Evolutionary conservation across 2,113 vertebrate species (phyloP).

Genomic region (Lamprologus speciosus): DNA sequence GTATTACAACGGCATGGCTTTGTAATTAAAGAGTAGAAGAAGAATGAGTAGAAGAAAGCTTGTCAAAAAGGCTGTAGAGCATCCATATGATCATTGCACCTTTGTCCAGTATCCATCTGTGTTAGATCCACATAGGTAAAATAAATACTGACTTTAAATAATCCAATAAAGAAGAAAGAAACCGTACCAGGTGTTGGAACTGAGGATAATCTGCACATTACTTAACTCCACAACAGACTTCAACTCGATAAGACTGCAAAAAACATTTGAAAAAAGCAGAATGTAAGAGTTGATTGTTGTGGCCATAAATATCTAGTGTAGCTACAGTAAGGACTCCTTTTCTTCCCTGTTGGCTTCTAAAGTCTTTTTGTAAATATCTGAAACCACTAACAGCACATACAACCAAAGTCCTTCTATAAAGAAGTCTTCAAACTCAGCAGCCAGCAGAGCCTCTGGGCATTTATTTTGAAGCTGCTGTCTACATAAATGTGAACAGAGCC

Average conservation of each 20-base stretch:
- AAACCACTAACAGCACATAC: not conserved
- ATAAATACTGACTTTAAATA: not conserved
- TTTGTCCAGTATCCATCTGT: not conserved
- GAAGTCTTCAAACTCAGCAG: not conserved
- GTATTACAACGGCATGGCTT: not conserved
- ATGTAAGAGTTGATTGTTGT: not conserved
- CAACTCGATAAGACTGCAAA: not conserved
- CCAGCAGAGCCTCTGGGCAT: not conserved
- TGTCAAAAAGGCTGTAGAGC: not conserved
- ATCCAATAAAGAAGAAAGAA: not conserved
- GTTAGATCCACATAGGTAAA: not conserved
- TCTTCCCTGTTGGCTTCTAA: not conserved
- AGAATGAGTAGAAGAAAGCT: not conserved
- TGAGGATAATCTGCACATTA: not conserved
- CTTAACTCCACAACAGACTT: not conserved
- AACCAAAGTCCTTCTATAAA: not conserved
- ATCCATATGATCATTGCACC: not conserved
- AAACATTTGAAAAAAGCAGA: not conserved
- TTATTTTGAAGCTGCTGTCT: not conserved
- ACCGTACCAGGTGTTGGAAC: accelerated
- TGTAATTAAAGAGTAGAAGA: not conserved
- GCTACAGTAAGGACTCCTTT: not conserved
- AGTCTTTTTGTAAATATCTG: not conserved
- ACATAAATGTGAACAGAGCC: not conserved
- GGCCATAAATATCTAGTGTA: not conserved